Conservation (phyloP, 1,140 invertebrate genomes). For the Drosophila baimaii region DNA sequence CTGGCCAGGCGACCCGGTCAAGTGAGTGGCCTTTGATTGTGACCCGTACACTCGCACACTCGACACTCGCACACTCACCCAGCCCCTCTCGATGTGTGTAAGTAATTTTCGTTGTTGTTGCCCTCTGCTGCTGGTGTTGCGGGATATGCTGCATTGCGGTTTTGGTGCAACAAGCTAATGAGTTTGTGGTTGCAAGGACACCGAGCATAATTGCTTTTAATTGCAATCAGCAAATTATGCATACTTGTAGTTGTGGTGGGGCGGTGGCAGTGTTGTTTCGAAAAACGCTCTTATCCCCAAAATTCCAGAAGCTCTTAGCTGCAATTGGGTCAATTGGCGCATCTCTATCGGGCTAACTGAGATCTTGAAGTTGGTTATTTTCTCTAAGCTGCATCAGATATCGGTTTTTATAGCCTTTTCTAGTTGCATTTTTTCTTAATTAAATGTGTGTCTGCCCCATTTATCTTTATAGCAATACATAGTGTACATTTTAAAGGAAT, state of each 20-base stretch:
- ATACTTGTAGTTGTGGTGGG: slow-evolving; percentile 61
- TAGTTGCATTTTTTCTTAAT: background rate
- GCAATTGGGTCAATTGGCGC: slow-evolving; percentile 1
- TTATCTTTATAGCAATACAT: background rate
- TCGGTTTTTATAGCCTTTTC: background rate
- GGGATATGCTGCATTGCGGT: slow-evolving; percentile 75
- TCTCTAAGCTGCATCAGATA: background rate
- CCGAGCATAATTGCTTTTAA: slow-evolving; percentile 80
- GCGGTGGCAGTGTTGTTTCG: background rate
- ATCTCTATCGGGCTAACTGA: background rate
- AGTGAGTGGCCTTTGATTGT: slow-evolving; percentile 44
- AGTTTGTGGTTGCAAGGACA: slow-evolving; percentile 77
- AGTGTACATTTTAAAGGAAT: background rate
- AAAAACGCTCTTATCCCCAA: slow-evolving; percentile 1
- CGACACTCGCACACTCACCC: background rate
- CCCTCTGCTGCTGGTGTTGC: slow-evolving; percentile 32
- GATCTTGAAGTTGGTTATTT: background rate
- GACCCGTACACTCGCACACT: slow-evolving; percentile 8
- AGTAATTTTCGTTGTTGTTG: slow-evolving; percentile 47
- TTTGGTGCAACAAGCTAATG: slow-evolving; percentile 79
- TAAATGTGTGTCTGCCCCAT: background rate
- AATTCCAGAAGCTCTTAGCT: background rate
- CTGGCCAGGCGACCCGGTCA: slow-evolving; percentile 12
- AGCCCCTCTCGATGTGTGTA: slow-evolving; percentile 28
- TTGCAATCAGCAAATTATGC: slow-evolving; percentile 80